Conservation (phyloP, 2,888 invertebrate genomes). For the Harpalus rufipes region DNA sequence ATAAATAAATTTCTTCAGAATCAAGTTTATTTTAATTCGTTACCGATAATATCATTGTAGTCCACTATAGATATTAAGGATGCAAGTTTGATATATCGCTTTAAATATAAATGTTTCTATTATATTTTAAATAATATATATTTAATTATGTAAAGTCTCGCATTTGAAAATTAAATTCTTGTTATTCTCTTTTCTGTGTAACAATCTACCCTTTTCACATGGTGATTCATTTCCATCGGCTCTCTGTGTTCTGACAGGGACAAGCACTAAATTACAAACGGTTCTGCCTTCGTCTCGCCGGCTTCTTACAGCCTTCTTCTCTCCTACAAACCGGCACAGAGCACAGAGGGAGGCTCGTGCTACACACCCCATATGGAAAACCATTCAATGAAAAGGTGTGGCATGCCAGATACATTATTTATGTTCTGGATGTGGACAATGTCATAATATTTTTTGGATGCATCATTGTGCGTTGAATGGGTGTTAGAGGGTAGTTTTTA, state of each 20-base stretch:
- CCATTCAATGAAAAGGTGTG: conserved; percentile 17
- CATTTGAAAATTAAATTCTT: conserved; percentile 7
- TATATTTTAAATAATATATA: background rate
- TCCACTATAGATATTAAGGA: too few relatives aligned
- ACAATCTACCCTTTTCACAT: conserved; percentile 12
- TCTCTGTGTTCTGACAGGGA: conserved; percentile 61
- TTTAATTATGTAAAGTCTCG: background rate
- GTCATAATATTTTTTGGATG: conserved; percentile 30
- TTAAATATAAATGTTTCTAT: background rate
- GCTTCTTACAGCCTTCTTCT: conserved; percentile 1
- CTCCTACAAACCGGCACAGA: conserved; percentile 18
- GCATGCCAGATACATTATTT: conserved; percentile 28
- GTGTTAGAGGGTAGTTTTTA: background rate
- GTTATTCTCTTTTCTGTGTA: background rate
- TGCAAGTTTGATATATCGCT: too few relatives aligned
- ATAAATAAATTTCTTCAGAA: too few relatives aligned
- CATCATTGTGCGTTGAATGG: conserved; percentile 6
- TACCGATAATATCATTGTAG: too few relatives aligned
- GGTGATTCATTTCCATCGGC: conserved; percentile 53
- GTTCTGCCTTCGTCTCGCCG: conserved; percentile 44
- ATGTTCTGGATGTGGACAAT: background rate
- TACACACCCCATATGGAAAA: conserved; percentile 35
- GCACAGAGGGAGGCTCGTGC: background rate
- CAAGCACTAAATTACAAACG: conserved; percentile 63
- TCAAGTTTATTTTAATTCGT: too few relatives aligned